Conservation (phyloP, 2,113 vertebrate genomes). For the Thunnus thynnus region DNA sequence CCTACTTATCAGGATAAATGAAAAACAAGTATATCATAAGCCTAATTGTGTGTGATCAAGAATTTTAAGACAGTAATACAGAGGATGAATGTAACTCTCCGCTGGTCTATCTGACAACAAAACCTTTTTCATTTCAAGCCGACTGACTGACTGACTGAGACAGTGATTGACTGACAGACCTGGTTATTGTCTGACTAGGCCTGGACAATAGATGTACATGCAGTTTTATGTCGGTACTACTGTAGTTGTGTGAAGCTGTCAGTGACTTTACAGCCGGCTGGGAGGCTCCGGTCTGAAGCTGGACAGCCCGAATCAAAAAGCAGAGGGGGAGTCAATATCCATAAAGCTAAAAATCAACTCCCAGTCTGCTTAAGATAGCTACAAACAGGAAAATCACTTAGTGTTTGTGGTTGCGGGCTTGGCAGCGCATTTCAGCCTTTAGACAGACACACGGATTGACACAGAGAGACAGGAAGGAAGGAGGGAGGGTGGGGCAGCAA, state of each 20-base stretch:
- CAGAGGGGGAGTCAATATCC: conserved; percentile 66
- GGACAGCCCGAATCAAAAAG: conserved; percentile 64
- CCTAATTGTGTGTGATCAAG: conserved; percentile 48
- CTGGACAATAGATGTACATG: conserved; percentile 9
- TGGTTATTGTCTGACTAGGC: conserved; percentile 19
- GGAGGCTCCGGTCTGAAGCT: conserved; percentile 43
- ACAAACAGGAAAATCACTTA: conserved; percentile 56
- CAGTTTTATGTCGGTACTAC: conserved; percentile 24
- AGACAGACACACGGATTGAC: conserved; percentile 42
- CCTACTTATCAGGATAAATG: conserved; percentile 46
- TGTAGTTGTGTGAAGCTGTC: conserved; percentile 46
- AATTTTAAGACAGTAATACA: not conserved
- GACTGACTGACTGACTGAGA: conserved; percentile 29
- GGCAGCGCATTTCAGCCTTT: conserved; percentile 19
- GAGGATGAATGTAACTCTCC: not conserved
- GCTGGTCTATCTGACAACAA: conserved; percentile 13
- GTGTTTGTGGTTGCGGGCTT: conserved; percentile 56
- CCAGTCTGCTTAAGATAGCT: conserved; percentile 59
- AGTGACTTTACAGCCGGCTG: conserved; percentile 34
- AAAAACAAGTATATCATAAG: conserved; percentile 46
- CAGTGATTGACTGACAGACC: conserved; percentile 50
- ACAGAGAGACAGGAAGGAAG: conserved; percentile 15
- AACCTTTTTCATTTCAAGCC: conserved; percentile 36
- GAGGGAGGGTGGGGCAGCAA: not conserved
- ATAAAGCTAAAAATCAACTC: conserved; percentile 62